Conservation (phyloP, 2,888 invertebrate genomes). For the Ernsta delagoae region DNA sequence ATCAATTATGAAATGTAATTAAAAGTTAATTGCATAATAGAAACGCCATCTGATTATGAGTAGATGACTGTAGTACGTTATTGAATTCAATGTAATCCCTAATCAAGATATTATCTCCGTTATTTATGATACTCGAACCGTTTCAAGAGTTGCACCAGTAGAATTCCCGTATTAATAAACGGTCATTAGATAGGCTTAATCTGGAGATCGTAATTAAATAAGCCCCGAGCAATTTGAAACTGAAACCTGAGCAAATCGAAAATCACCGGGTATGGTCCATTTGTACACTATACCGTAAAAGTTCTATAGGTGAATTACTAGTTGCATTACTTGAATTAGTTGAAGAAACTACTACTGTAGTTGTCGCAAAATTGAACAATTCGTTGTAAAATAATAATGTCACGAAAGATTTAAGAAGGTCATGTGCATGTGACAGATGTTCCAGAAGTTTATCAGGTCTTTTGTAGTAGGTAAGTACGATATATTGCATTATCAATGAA, state of each 20-base stretch:
- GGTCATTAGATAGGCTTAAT: conserved; percentile 36
- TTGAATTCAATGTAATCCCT: conserved; percentile 21
- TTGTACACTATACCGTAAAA: conserved; percentile 7
- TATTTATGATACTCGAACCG: conserved; percentile 30
- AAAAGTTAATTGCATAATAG: background rate
- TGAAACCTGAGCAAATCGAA: conserved; percentile 33
- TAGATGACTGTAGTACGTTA: background rate
- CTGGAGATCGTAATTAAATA: conserved; percentile 36
- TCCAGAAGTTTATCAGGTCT: too few relatives aligned
- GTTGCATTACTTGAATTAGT: too few relatives aligned
- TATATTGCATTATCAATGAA: conserved; percentile 19
- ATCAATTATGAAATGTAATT: too few relatives aligned
- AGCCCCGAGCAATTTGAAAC: conserved; percentile 28
- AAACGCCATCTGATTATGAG: background rate
- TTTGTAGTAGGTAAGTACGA: background rate
- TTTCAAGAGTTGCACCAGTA: conserved; percentile 20
- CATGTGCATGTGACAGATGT: too few relatives aligned
- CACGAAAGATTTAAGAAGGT: too few relatives aligned
- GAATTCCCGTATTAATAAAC: conserved; percentile 35
- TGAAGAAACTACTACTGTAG: too few relatives aligned
- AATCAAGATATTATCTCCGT: conserved; percentile 30
- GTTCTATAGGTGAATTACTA: background rate
- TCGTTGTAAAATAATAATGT: too few relatives aligned
- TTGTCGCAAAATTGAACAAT: too few relatives aligned
- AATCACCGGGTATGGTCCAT: conserved; percentile 24